Evolutionary conservation across 2,888 invertebrate species (phyloP), one percentile per base, ranked within the genome.

Genomic region (Trachelus iudaicus): DNA sequence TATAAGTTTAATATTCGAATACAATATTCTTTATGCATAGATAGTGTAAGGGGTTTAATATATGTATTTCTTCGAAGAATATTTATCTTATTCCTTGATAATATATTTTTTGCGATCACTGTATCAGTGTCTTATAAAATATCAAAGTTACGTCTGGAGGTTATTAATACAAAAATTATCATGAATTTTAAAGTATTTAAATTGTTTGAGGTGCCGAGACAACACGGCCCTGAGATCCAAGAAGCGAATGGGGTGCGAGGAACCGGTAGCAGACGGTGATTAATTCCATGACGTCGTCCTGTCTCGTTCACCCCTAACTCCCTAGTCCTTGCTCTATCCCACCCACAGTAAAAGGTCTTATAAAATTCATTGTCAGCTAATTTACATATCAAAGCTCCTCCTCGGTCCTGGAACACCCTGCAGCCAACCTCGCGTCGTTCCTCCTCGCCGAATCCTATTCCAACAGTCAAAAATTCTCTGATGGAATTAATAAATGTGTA

Each of bases 291-390:
- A 89, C 88, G 90, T 90, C 90, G 88, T 89, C 90, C 86, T 87
- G 87, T 87, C 87, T 87, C 88, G 88, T 86, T 23, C 23, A 15
- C 23, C 40, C 23, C 40, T 56, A 56, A 56, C 40, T 15, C 40
- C 71, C 82, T 83, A 80, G 79, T 78, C 83, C 81, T 83, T 82
- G 83, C 84, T 84, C 40, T 40, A 79, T 80, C 79, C 81, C 81
- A 77, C 75, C 84, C 84, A 85, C 86, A 87, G 88, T 90, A 90
- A 90, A 90, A 90, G 90, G 90, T 90, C 90, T 90, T 90, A 88
- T 88, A 88, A 90, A 90, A 90, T 90, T 90, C 90, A 90, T 90
- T 90, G 90, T 90, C 90, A 86, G 88, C 83, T 87, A 89, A 90
- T 90, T 90, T 89, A 87, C 90, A 89, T 90, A 87, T 90, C 91